Percentiles rank a stretch among this genome's conserved stretches.
These are phyloP conservation scores for Drosophila mettleri DNA, from an alignment of 2,888 invertebrate species.

Conservation along the genomic window DNA sequence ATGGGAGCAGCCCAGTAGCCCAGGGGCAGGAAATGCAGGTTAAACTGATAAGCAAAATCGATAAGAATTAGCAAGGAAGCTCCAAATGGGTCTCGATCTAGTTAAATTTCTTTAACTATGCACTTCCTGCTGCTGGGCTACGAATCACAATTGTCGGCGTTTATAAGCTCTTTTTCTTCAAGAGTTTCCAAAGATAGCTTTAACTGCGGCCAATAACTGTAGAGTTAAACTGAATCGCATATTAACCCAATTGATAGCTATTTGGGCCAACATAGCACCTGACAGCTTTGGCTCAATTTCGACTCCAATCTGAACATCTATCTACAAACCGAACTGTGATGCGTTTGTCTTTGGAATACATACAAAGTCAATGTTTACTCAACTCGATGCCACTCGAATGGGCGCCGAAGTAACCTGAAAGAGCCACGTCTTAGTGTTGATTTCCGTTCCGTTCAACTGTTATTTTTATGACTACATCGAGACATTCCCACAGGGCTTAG, in stretches of 20 bases:
- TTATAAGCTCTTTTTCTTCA: neutral
- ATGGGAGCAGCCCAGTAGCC: conserved; percentile 61
- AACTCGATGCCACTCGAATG: conserved; percentile 38
- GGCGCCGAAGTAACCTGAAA: conserved; percentile 33
- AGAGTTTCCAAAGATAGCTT: neutral
- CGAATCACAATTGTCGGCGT: neutral
- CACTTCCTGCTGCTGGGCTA: neutral
- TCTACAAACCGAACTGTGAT: conserved; percentile 49
- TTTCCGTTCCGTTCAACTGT: conserved; percentile 77
- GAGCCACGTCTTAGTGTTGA: conserved; percentile 65
- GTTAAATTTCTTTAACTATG: conserved; percentile 2
- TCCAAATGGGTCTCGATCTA: conserved; percentile 7
- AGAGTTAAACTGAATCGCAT: conserved; percentile 26
- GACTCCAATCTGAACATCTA: conserved; percentile 39
- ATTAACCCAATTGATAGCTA: conserved; percentile 50
- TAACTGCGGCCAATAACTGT: conserved; percentile 23
- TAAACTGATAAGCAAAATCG: conserved; percentile 55
- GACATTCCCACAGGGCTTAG: conserved; percentile 68
- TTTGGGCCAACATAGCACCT: conserved; percentile 54
- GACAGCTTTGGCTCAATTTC: conserved; percentile 45
- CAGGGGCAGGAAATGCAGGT: conserved; percentile 56
- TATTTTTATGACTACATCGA: conserved; percentile 72
- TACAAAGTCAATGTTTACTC: conserved; percentile 42
- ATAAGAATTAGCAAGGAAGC: conserved; percentile 15
- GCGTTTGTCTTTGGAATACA: conserved; percentile 24